A percentile compares a stretch with the other conserved stretches of the same genome.
These are phyloP conservation scores for Stenodema calcarata DNA, from an alignment of 2,888 invertebrate genomes.

Conservation along the genomic window DNA sequence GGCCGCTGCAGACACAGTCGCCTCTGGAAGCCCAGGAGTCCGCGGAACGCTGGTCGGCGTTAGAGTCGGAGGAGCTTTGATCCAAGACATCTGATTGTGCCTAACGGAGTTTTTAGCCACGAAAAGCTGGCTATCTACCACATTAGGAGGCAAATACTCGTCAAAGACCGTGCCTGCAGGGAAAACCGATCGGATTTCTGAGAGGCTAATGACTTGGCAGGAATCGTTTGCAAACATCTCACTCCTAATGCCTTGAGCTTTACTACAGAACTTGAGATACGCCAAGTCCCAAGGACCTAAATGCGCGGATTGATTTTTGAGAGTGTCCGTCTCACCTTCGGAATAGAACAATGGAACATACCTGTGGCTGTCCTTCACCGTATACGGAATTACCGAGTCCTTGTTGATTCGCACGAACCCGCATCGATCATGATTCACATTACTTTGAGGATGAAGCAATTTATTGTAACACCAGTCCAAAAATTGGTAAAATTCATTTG, in stretches of 20 bases:
- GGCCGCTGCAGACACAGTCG: background rate
- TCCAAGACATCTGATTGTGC: conserved; percentile 53
- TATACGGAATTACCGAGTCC: conserved; percentile 92
- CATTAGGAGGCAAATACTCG: conserved; percentile 92
- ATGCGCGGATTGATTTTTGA: conserved; percentile 85
- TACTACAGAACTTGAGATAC: conserved; percentile 92
- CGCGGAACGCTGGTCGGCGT: conserved; percentile 19
- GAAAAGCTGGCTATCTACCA: conserved; percentile 80
- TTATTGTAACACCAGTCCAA: conserved; percentile 88
- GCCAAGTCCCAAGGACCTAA: conserved; percentile 91
- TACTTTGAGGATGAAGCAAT: conserved; percentile 72
- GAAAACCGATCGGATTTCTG: conserved; percentile 89
- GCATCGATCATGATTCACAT: conserved; percentile 76
- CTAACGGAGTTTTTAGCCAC: conserved; percentile 61
- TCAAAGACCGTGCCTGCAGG: conserved; percentile 89
- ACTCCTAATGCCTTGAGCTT: conserved; percentile 78
- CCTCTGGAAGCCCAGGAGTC: background rate
- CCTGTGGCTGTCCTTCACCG: conserved; percentile 80
- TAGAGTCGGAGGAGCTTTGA: conserved; percentile 56
- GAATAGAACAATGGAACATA: conserved; percentile 92
- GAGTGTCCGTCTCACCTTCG: conserved; percentile 90
- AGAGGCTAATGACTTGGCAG: conserved; percentile 87
- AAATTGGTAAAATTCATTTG: conserved; percentile 88
- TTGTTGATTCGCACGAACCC: conserved; percentile 92
- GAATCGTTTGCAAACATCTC: conserved; percentile 90